A percentile compares a stretch with the other conserved stretches of the same genome.
These are phyloP conservation scores for Scortum barcoo DNA, from an alignment of 2,113 vertebrate species.

Conservation along the genomic window DNA sequence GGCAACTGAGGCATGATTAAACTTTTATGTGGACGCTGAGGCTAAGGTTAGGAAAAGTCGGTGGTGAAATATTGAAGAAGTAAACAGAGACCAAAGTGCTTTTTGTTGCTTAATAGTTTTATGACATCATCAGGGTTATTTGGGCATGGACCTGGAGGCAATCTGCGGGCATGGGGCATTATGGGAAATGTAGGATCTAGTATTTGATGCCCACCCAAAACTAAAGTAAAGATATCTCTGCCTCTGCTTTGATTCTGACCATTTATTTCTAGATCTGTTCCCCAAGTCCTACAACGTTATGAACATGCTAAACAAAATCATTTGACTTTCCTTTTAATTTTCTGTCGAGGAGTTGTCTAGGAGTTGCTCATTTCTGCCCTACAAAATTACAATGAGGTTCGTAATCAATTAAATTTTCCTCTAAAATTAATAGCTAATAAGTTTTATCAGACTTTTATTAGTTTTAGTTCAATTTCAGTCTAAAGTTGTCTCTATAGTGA, in stretches of 20 bases:
- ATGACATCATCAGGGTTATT: background rate
- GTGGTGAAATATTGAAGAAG: no score
- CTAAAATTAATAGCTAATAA: background rate
- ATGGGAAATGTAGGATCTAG: conserved; percentile 7
- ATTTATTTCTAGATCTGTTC: background rate
- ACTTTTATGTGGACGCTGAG: no score
- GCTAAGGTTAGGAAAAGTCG: no score
- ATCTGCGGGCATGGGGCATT: background rate
- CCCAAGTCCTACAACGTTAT: background rate
- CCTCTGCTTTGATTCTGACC: background rate
- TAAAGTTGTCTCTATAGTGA: background rate
- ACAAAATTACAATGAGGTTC: background rate
- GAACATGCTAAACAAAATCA: background rate
- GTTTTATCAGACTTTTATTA: background rate
- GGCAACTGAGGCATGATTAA: no score
- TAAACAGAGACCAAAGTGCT: no score
- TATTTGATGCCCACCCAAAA: background rate
- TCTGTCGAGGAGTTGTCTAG: background rate
- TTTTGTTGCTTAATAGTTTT: no score
- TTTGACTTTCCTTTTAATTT: background rate
- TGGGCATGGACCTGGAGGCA: background rate
- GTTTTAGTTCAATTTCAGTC: background rate
- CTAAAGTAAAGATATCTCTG: background rate
- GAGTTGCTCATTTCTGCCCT: background rate
- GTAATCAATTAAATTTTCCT: background rate